Conservation (phyloP, 2,113 vertebrate species). For the Tachysurus fulvidraco region DNA sequence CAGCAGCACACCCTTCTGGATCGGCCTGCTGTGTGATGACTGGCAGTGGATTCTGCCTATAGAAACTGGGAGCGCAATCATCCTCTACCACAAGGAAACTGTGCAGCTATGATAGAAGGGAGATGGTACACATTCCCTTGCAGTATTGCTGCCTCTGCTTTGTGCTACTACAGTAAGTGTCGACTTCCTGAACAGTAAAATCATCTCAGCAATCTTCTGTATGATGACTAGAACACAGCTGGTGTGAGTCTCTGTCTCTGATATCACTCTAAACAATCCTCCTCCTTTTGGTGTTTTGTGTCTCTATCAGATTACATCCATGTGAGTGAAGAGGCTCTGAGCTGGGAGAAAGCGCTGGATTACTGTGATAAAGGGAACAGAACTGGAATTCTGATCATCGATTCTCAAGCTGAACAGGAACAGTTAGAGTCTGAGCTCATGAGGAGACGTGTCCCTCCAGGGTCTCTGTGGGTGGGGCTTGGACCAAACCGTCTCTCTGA, state of each 20-base stretch:
- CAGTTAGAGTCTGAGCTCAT: constrained; percentile 36
- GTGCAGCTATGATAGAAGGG: not conserved
- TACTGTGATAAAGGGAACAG: constrained; percentile 32
- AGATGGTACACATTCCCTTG: not conserved
- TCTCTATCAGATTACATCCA: too few species aligned
- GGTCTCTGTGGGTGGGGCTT: constrained; percentile 64
- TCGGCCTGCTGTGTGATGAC: constrained; percentile 52
- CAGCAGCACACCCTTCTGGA: constrained; percentile 51
- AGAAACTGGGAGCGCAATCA: not conserved
- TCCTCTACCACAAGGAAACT: not conserved
- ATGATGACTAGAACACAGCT: constrained; percentile 44
- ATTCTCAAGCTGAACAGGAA: not conserved
- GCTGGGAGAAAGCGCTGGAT: constrained; percentile 50
- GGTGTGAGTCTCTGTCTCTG: constrained; percentile 11
- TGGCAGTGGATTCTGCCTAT: constrained; percentile 60
- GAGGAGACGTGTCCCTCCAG: fast-evolving
- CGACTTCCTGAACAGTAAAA: not conserved
- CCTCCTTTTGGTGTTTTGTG: too few species aligned
- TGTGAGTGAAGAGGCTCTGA: constrained; percentile 19
- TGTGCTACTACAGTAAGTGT: constrained; percentile 43
- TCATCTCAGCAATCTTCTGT: constrained; percentile 62
- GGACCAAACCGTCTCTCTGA: constrained; percentile 62
- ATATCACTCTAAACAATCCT: too few species aligned
- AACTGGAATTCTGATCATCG: constrained; percentile 50
- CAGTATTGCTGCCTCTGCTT: not conserved